A percentile compares a stretch with the other conserved stretches of the same genome.
Conservation (phyloP, 1,140 invertebrate species). For the Panagrolaimus sp. region DNA sequence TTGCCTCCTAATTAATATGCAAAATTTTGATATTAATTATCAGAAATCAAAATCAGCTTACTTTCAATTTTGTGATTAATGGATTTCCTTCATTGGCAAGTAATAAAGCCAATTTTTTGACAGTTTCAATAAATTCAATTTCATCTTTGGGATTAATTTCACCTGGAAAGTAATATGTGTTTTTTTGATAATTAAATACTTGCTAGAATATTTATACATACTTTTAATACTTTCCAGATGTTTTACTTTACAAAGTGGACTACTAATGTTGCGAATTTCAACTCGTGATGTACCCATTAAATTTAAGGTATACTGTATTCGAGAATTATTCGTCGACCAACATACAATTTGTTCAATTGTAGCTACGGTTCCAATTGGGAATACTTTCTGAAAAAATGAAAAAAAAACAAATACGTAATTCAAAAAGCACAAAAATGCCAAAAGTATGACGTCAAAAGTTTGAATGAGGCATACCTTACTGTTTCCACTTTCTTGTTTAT, state of each 20-base stretch:
- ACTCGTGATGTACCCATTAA: constrained; percentile 65
- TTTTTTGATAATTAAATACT: neutral
- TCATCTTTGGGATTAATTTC: constrained; percentile 1
- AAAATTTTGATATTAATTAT: neutral
- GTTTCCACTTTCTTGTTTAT: constrained; percentile 51
- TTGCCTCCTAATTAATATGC: neutral
- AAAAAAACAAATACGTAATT: neutral
- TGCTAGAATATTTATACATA: no score
- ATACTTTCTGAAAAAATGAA: constrained; percentile 32
- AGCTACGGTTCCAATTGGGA: constrained; percentile 63
- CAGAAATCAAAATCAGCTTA: neutral
- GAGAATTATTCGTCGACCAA: constrained; percentile 63
- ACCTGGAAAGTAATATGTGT: neutral
- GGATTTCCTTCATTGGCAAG: neutral
- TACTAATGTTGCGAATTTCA: constrained; percentile 61
- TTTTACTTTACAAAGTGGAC: constrained; percentile 27
- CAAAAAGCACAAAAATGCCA: constrained; percentile 1
- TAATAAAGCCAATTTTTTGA: neutral
- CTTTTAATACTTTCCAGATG: no score
- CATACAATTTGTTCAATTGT: constrained; percentile 65
- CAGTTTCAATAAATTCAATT: constrained; percentile 16
- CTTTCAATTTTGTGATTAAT: no score
- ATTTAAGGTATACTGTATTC: constrained; percentile 63
- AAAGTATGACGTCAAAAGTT: no score
- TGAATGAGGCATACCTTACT: no score